Conservation (phyloP, 2,888 invertebrate species). For the Alloplasta piceator region DNA sequence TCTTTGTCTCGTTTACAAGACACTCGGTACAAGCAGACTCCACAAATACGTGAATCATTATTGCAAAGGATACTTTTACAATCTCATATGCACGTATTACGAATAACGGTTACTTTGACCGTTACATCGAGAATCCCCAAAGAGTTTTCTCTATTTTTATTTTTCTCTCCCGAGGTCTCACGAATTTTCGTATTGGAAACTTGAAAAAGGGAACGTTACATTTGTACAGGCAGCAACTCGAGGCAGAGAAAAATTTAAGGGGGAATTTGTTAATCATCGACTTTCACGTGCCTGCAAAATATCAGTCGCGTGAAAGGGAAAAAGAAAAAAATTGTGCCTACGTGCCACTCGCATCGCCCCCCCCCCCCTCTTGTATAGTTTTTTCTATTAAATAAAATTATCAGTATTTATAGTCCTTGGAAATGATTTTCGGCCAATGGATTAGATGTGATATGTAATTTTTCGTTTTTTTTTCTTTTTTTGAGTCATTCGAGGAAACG, state of each 20-base stretch:
- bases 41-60: slow-evolving; percentile 80
- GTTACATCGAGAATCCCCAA: too few species aligned
- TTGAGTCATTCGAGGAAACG: background rate
- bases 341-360: slow-evolving; percentile 12
- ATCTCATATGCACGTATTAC: slow-evolving; percentile 79
- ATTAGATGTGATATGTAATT: background rate
- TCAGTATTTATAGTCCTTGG: slow-evolving; percentile 76
- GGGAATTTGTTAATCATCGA: background rate
- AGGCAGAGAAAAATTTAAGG: background rate
- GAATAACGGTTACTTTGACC: slow-evolving; percentile 71
- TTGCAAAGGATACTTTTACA: slow-evolving; percentile 79
- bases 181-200: background rate
- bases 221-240: background rate
- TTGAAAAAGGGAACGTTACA: background rate
- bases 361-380: slow-evolving; percentile 70
- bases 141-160: background rate
- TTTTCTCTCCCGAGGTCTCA: background rate
- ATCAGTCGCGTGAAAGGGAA: background rate
- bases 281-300: slow-evolving; percentile 14
- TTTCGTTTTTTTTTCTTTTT: background rate
- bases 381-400: slow-evolving; percentile 78
- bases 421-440: slow-evolving; percentile 1
- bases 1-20: slow-evolving; percentile 87
- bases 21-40: slow-evolving; percentile 82
- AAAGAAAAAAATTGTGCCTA: background rate